Evolutionary conservation across 2,888 invertebrate genomes (phyloP).

Genomic region (Lymantria dispar): DNA sequence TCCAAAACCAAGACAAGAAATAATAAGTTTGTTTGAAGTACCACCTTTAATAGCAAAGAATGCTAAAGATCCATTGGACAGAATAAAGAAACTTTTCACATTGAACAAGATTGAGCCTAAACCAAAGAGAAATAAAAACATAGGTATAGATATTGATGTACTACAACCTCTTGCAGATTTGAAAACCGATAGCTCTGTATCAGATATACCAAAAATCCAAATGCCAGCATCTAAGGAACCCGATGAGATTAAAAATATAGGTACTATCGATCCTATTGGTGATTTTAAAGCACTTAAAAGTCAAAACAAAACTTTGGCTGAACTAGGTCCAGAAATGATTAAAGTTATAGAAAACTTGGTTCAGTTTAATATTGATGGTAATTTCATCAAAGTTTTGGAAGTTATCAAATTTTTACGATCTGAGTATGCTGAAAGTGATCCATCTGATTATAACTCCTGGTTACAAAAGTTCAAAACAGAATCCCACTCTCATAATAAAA

Average conservation of each 20-base stretch:
- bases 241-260: slow-evolving; percentile 62
- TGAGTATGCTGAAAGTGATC: slow-evolving; percentile 59
- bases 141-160: slow-evolving; percentile 25
- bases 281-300: slow-evolving; percentile 80
- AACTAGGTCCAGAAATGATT: slow-evolving; percentile 55
- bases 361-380: slow-evolving; percentile 61
- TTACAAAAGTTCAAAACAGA: slow-evolving; percentile 56
- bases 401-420: slow-evolving; percentile 59
- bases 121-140: slow-evolving; percentile 45
- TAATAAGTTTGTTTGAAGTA: slow-evolving; percentile 71
- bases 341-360: slow-evolving; percentile 67
- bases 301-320: slow-evolving; percentile 53
- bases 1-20: slow-evolving; percentile 76
- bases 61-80: slow-evolving; percentile 66
- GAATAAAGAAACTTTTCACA: slow-evolving; percentile 73
- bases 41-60: slow-evolving; percentile 74
- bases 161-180: slow-evolving; percentile 24
- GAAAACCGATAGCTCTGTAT: slow-evolving; percentile 12
- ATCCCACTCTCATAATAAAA: slow-evolving; percentile 51
- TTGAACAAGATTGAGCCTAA: slow-evolving; percentile 67
- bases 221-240: slow-evolving; percentile 40
- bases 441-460: slow-evolving; percentile 67
- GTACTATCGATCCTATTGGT: slow-evolving; percentile 82
- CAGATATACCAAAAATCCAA: slow-evolving; percentile 51
- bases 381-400: slow-evolving; percentile 57